Base-by-base conservation (phyloP, 2,113 vertebrate species). In the Calyptomena viridis region DNA sequence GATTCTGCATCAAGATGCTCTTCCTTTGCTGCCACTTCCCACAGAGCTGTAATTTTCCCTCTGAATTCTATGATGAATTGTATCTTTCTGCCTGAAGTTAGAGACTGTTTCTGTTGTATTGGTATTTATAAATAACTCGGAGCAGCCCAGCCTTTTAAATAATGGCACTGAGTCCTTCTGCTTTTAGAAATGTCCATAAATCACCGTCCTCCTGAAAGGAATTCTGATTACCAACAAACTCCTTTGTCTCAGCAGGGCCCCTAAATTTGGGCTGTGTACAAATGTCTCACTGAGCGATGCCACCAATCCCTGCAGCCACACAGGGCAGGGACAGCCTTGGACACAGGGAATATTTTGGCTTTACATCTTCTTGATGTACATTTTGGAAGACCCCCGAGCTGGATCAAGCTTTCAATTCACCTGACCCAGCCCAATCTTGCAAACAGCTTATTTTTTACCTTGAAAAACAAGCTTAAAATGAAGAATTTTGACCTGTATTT, bases 131-230 rank as follows among this genome's bases (percentile, higher is more conserved):
- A 97, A 96, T 90, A 95, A 94, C 83, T 86, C 72, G 0, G 18
- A 94, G 91, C 90, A 93, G 85, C 84, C 84, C 46, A 46, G 75
- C 68, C 84, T 93, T 87, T 94, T 91, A 93, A 97, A 92, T 95
- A 89, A 96, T 35, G 73, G 87, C 87, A 74, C 17, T 1, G 28
- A 77, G 80, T 72, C 73, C 87, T 94, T 59, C 91, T 94, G 89
- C 84, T 93, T 80, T 92, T 46, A 21, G 74, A 89, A 94, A 94
- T 25, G 50, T 12, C 71, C 74, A 66, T 88, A 95, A 95, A 95
- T 95, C 93, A 83, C 66, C 11, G 5, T 31, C 84, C 68, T 67
- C 89, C 62, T 6, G 81, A 53, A 94, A 67, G 87, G 84, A 95
- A 94, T 94, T 89, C 91, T 93, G 90, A 88, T 95, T 91, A 9